Base-by-base conservation (phyloP, 2,113 vertebrate species). In the Mobula birostris region DNA sequence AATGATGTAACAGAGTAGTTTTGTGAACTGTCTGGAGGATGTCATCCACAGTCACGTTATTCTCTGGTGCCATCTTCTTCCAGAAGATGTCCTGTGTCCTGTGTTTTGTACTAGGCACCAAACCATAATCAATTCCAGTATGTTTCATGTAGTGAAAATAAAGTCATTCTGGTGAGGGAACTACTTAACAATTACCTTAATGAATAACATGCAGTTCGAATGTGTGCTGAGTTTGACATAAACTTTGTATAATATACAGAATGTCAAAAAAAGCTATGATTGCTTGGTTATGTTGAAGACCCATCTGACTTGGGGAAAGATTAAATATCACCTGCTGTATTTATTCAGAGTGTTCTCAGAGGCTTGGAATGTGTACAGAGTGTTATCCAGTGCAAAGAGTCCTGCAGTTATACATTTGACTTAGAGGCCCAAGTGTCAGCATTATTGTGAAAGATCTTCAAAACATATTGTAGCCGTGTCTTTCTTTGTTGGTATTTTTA, bases 271-370 rank as follows among this genome's bases (percentile, higher is more conserved):
- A 36, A 56, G 24, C 70, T 29, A 74, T 40, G 19, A 92, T 74
- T 56, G 68, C 24, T 56, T 24, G 40, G 66, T 93, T 48, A 70
- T 27, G 36, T 24, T 74, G 68, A 72, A 90, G 36, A 36, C 66
- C 32, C 88, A 92, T 92, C 32, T 92, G 88, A 76, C 91, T 74
- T 93, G 91, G 72, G 48, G 48, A 72, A 93, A 72, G 66, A 93
- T 72, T 72, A 72, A 93, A 76, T 29, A 24, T 11, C 91, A 74
- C 68, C 21, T 74, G 36, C 27, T 74, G 21, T 93, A 93, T 93
- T 93, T 93, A 93, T 74, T 74, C 68, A 24, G 17, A 48, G 9
- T 74, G 24, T 27, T 27, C 91, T 93, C 91, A 93, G 72, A 56
- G 91, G 70, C 48, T 93, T 93, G 68, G 36, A 14, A 93, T 93